These are phyloP conservation scores for Cygnus atratus DNA, from an alignment of 2,113 vertebrate genomes.

Conservation along the genomic window DNA sequence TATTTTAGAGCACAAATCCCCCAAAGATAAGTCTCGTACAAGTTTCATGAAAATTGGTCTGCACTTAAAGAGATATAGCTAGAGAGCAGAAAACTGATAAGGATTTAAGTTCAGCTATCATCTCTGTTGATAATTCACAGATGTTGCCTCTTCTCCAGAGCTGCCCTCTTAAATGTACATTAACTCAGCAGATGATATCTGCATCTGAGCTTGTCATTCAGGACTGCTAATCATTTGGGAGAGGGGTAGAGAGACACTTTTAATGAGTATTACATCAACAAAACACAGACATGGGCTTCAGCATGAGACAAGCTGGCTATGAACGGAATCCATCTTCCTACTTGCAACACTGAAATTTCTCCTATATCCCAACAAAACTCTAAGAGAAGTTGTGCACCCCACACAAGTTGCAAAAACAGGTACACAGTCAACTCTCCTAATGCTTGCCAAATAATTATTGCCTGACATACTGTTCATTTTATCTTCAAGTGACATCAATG, in stretches of 20 bases:
- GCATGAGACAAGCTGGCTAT: not conserved
- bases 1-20: not conserved
- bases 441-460: not conserved
- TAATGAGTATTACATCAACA: not conserved
- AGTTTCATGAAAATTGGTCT: not conserved
- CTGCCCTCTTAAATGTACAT: not conserved
- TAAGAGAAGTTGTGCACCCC: not conserved
- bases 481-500: not conserved
- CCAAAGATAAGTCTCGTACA: not conserved
- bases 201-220: not conserved
- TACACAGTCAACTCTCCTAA: not conserved
- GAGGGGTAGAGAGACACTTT: not conserved
- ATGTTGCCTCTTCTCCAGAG: not conserved
- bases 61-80: not conserved
- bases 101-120: not conserved
- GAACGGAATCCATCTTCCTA: not conserved
- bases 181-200: not conserved
- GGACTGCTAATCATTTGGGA: not conserved
- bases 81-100: not conserved
- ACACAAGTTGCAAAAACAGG: not conserved
- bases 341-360: not conserved
- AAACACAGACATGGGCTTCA: not conserved
- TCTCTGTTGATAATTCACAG: not conserved
- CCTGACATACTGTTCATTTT: not conserved
- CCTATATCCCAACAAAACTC: not conserved